A percentile compares a stretch with the other conserved stretches of the same genome.
Conservation (phyloP, 2,797 vertebrate species). For the Rhinogobio ventralis region DNA sequence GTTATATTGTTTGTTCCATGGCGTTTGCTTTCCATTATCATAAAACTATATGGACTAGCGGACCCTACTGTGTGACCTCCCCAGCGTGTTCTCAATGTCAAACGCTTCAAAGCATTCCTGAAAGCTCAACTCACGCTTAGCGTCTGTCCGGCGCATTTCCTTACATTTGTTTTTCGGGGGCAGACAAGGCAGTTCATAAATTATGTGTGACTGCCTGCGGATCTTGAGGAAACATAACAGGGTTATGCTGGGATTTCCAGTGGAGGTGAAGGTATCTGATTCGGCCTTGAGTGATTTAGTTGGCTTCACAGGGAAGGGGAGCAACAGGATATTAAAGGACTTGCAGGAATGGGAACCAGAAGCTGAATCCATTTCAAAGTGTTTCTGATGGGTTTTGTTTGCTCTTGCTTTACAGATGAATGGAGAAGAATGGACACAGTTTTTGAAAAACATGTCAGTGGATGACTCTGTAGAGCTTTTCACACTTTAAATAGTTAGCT, state of each 20-base stretch:
- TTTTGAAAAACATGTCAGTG: neutral
- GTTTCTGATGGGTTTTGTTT: conserved; percentile 2
- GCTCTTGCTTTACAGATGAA: neutral
- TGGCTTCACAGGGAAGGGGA: conserved; percentile 46
- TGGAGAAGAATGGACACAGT: neutral
- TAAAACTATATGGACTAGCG: conserved; percentile 52
- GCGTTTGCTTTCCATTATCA: conserved; percentile 54
- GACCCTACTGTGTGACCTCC: conserved; percentile 53
- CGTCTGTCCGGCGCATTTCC: conserved; percentile 58
- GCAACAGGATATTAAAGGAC: conserved; percentile 71
- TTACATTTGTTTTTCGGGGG: conserved; percentile 49
- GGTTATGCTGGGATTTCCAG: conserved; percentile 49
- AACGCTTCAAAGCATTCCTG: conserved; percentile 62
- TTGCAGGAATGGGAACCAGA: conserved; percentile 40
- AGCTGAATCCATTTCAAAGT: neutral
- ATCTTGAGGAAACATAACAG: conserved; percentile 47
- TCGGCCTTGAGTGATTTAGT: conserved; percentile 48
- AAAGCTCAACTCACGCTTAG: conserved; percentile 50
- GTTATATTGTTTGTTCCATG: conserved; percentile 53
- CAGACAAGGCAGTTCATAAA: conserved; percentile 41
- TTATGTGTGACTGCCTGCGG: conserved; percentile 30
- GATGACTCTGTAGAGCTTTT: neutral
- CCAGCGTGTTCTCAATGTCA: conserved; percentile 54
- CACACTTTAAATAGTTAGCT: neutral
- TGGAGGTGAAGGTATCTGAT: conserved; percentile 47